phyloP scores from a whole-genome alignment of 2,113 vertebrate species.

The Zapus hudsonius region DNA sequence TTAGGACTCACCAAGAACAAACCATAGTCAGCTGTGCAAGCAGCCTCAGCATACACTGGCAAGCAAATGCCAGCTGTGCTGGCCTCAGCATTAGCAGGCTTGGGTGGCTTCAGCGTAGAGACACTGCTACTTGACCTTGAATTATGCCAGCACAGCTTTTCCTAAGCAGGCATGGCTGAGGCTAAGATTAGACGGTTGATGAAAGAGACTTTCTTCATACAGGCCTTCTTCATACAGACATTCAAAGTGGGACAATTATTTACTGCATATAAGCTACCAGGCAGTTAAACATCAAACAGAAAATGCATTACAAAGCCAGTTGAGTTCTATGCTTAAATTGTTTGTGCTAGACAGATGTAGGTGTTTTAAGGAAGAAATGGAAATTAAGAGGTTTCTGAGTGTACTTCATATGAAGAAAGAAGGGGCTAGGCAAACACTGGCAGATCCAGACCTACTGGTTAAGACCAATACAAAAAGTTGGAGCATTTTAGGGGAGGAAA shows the following conservation, averaged over 20 bases:
- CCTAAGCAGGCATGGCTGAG: slow-evolving; percentile 39
- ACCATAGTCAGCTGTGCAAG: slow-evolving; percentile 31
- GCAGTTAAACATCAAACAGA: slow-evolving; percentile 46
- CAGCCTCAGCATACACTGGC: not conserved
- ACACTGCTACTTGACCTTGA: slow-evolving; percentile 61
- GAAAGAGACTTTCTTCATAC: slow-evolving; percentile 49
- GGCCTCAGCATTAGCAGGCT: slow-evolving; percentile 64
- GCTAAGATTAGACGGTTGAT: slow-evolving; percentile 41
- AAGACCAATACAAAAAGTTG: not conserved
- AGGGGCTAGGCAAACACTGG: not conserved
- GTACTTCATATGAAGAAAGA: not conserved
- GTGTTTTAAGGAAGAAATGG: slow-evolving; percentile 14
- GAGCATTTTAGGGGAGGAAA: not conserved
- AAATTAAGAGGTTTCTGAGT: slow-evolving; percentile 53
- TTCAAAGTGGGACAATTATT: slow-evolving; percentile 30
- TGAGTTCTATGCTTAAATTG: not conserved
- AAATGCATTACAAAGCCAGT: slow-evolving; percentile 4
- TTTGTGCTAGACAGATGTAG: not conserved
- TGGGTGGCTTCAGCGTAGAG: slow-evolving; percentile 46
- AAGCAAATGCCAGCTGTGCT: slow-evolving; percentile 62
- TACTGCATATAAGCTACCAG: slow-evolving; percentile 5
- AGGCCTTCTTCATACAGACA: slow-evolving; percentile 27
- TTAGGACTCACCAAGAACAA: not conserved
- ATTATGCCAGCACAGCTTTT: slow-evolving; percentile 65
- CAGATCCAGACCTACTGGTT: not conserved